Percentiles rank a stretch among this genome's conserved stretches.
Evolutionary conservation across 1,140 invertebrate species (phyloP).

Genomic region (Megathymus violae): DNA sequence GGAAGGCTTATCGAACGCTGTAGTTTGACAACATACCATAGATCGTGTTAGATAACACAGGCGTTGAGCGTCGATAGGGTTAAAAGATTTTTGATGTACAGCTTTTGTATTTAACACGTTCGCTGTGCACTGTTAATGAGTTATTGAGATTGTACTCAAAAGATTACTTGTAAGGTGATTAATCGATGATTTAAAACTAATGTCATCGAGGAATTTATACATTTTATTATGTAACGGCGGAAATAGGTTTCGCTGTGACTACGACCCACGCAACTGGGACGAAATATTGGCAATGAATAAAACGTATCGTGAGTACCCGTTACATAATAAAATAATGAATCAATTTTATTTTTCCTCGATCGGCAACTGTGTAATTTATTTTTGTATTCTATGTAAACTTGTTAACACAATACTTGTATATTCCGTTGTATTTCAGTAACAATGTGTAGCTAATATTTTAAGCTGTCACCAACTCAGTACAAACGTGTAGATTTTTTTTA

Average conservation of each 20-base stretch:
- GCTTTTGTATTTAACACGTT: background rate
- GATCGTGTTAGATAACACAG: slow-evolving; percentile 30
- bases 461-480: background rate
- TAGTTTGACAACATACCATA: slow-evolving; percentile 9
- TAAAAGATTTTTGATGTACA: slow-evolving; percentile 19
- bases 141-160: slow-evolving; percentile 4
- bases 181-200: background rate
- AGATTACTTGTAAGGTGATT: background rate
- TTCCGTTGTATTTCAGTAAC: background rate
- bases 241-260: no score
- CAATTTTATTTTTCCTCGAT: no score
- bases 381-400: background rate
- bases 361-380: background rate
- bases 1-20: slow-evolving; percentile 25
- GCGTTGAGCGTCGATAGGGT: slow-evolving; percentile 3
- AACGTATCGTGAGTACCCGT: no score
- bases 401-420: background rate
- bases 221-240: background rate
- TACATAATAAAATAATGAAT: no score
- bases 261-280: no score
- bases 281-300: no score
- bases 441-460: background rate
- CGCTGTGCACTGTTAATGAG: background rate
- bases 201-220: no score
- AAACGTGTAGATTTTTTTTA: background rate